Base-by-base conservation (phyloP, 2,888 invertebrate species). In the Aphodius sticticus region DNA sequence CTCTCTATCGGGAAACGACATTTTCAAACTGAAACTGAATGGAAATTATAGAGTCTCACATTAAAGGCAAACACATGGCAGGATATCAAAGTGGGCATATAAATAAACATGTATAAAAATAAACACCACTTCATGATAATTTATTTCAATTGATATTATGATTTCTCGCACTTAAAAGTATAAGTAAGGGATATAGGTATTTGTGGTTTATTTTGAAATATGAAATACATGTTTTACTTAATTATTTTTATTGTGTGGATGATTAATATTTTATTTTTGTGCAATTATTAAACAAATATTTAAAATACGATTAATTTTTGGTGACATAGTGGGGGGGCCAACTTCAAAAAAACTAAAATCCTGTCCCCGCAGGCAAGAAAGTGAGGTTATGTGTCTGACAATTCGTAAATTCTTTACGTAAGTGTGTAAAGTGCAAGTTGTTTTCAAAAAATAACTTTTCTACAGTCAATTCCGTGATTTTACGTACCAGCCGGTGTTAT, bases 1-100 rank as follows among this genome's bases (percentile, higher is more conserved):
- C 84, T 93, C 93, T 92, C 94, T 97, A 85, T 92, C 93, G 81
- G 95, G 95, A 89, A 95, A 96, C 87, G 96, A 95, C 96, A 96
- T 96, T 37, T 70, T 80, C 70, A 7, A 38, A 72, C 71, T 36
- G 77, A 77, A 77, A 77, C 36, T 7, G 71, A 16, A 71, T 35
- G 16, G 35, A 16, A 71, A 26, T 35, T 16, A 35, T 71, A 26
- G 7, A 71, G 6, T 15, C 37, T 36, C 35, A 74, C 36, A 35
- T 15, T 71, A 75, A 76, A 79, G 16, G 35, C 69, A 72, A 16
- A 72, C 79, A 69, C 77, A 76, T 79, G 79, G 79, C 79, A 79
- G 76, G 70, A 77, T 77, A 77, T 79, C 79, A 79, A 79, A 79
- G 36, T 79, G 69, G 72, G 79, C 71, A 78, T 76, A 78, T 78